Evolutionary conservation across 2,797 vertebrate genomes (phyloP), one percentile per base, ranked within the genome.

Genomic region (Molossus molossus): DNA sequence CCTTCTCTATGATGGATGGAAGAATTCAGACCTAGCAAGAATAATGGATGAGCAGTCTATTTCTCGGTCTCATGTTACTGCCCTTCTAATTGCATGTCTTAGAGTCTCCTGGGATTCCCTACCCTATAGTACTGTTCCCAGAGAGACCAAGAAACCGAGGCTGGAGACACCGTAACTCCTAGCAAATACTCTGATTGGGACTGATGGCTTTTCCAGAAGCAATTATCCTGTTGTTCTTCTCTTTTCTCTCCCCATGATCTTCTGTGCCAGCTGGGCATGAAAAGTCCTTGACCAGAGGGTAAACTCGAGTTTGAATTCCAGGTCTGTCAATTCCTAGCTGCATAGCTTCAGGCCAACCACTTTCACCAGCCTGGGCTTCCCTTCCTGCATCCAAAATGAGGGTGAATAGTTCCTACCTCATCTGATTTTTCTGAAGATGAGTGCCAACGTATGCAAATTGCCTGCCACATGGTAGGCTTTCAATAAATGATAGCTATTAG

Each of bases 31-130:
- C 95, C 89, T 81, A 92, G 95, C 11, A 40, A 79, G 77, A 94
- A 92, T 85, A 91, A 94, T 95, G 94, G 95, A 97, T 87, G 87
- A 92, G 90, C 79, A 81, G 75, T 87, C 92, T 96, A 90, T 96
- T 97, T 86, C 83, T 60, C 86, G 55, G 62, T 84, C 82, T 70
- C 81, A 91, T 92, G 83, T 95, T 96, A 94, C 57, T 87, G 83
- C 70, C 81, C 94, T 83, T 95, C 79, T 96, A 90, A 95, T 48
- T 91, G 96, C 60, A 55, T 65, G 27, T 70, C 62, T 95, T 65
- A 9, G 76, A 87, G 58, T 93, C 93, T 93, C 96, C 72, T 96
- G 87, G 94, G 96, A 69, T 94, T 91, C 91, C 93, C 92, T 95
- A 57, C 83, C 88, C 45, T 17, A 64, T 6, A 89, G 33, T 67